Evolutionary conservation across 2,113 vertebrate genomes (phyloP).

Genomic region (Crotalus horridus): DNA sequence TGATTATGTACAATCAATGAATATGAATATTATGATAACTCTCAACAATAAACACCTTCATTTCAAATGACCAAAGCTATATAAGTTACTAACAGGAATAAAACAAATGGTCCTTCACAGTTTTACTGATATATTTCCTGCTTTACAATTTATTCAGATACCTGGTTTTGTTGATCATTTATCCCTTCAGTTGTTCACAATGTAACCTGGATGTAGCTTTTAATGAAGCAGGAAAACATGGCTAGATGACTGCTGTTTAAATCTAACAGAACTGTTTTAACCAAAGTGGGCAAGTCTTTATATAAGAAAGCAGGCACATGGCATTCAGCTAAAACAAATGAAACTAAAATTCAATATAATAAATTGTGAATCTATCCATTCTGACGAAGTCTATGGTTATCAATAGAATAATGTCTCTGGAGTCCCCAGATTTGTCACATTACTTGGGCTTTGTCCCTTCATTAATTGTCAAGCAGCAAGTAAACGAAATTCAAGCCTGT

Average conservation of each 20-base stretch:
- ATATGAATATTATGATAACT: not conserved
- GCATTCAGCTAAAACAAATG: constrained; percentile 1
- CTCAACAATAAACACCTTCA: not conserved
- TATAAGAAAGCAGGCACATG: not conserved
- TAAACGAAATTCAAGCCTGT: constrained; percentile 61
- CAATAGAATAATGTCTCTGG: constrained; percentile 53
- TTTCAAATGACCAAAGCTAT: not conserved
- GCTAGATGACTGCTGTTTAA: not conserved
- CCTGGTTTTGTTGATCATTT: not conserved
- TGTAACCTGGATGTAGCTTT: not conserved
- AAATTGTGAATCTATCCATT: constrained; percentile 51
- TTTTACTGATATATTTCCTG: not conserved
- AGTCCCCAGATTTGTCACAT: constrained; percentile 59
- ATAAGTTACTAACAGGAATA: not conserved
- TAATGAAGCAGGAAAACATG: not conserved
- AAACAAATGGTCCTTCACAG: not conserved
- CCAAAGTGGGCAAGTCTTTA: not conserved
- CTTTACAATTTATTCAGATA: not conserved
- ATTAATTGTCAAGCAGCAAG: constrained; percentile 60
- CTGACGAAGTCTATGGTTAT: constrained; percentile 57
- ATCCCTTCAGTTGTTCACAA: not conserved
- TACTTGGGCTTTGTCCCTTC: constrained; percentile 58
- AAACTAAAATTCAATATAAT: constrained; percentile 59
- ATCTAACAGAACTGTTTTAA: not conserved
- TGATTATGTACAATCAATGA: not conserved